Evolutionary conservation across 2,888 invertebrate species (phyloP), one percentile per base, ranked within the genome.

Genomic region (Biston betularia): DNA sequence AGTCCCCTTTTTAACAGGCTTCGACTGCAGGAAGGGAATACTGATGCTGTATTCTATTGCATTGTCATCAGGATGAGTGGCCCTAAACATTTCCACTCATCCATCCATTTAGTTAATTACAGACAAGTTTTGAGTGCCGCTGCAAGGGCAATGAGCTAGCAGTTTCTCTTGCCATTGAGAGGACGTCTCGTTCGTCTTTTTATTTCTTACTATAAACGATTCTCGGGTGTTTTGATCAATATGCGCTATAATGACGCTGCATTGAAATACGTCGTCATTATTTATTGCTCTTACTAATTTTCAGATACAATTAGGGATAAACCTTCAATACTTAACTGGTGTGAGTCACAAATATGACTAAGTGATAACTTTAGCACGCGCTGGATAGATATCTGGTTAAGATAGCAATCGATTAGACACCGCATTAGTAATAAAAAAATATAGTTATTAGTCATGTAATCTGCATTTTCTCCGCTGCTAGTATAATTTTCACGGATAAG

Each of bases 321-420:
- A 8, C 3, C 3, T 38, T 38, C 6, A 8, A 38, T 9, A 38
- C 9, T 38, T 24, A 2, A 5, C 5, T 40, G 9, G 42, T 11
- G 15, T 50, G 50, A 50, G n/a, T 50, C 34, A 50, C 9, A n/a
- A 24, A 0, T 44, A 24, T 40, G 54, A 55, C 54, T 55, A 55
- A 55, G 40, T 24, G 54, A 11, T 50, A 42, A 40, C 24, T 55
- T 44, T 15, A 42, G 24, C 40, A 55, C 42, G 42, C 33, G 40
- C 54, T 42, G 11, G 8, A 53, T 40, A 40, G 10, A 48, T 8
- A 55, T 42, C 40, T 11, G 44, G 40, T 55, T 24, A 12, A 15
- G 54, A 55, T 55, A 44, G 9, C 54, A 33, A 55, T 33, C 24
- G 54, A 55, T 55, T 55, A 54, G 12, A 44, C 35, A n/a, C n/a